Evolutionary conservation across 2,797 vertebrate genomes (phyloP), one percentile per base, ranked within the genome.

Genomic region (Enteromius viviparus): DNA sequence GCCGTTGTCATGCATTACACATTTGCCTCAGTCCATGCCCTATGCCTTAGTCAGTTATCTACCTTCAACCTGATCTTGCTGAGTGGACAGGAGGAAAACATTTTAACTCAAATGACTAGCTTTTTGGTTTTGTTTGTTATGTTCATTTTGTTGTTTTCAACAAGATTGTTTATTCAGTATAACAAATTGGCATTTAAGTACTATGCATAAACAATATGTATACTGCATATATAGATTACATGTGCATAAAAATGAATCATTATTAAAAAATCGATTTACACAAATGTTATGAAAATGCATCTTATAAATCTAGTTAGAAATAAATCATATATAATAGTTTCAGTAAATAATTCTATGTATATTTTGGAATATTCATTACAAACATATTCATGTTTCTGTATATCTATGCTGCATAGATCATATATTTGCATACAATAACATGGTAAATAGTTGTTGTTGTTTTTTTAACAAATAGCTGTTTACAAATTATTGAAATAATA

Each of bases 21-120:
- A 40, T 77, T 62, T 78, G 75, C 64, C 51, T 60, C 40, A 58
- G 29, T 70, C 58, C 9, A 70, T 34, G 64, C 4, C 47, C 17
- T 69, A 8, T 55, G 37, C 51, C 23, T 60, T 32, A 60, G 45
- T 53, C 60, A 26, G 49, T 76, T 65, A 66, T 66, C 45, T 26
- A 29, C 2, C 37, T 26, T 76, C 37, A 76, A 0, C 55, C 8
- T 76, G 53, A 76, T 76, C 11, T 23, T 76, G 53, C 75, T 12
- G 75, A 58, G 32, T 74, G 29, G 9, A 53, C 14, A 29, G 34
- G 7, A 58, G 72, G 19, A 75, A 14, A 47, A n/a, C 4, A 2
- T 21, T 29, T 10, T 26, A 7, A 47, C 45, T 58, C 17, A 0
- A 1, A 2, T 34, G 12, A 14, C 10, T 72, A 51, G 17, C 45